phyloP scores from a whole-genome alignment of 2,113 vertebrate genomes.

The Stictonetta naevosa region DNA sequence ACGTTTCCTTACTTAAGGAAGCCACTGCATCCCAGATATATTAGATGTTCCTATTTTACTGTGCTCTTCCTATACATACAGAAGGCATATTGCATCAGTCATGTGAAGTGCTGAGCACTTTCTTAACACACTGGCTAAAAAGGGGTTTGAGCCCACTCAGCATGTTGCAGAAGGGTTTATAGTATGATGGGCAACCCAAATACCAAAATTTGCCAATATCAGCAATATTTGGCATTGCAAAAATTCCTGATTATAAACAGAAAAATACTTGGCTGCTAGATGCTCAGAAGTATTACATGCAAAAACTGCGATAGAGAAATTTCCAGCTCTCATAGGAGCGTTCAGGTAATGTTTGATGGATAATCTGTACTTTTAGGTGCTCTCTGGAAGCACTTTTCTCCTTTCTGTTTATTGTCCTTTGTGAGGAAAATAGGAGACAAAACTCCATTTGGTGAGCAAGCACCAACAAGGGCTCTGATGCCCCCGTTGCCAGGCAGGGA shows the following conservation, averaged over 20 bases:
- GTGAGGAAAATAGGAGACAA: not conserved
- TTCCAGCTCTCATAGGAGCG: not conserved
- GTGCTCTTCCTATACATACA: not conserved
- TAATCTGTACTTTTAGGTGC: not conserved
- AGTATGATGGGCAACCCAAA: not conserved
- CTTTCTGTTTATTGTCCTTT: not conserved
- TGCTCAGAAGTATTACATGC: not conserved
- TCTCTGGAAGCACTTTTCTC: not conserved
- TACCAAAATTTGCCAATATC: not conserved
- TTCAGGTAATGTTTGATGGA: not conserved
- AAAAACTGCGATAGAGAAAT: not conserved
- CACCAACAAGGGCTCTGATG: not conserved
- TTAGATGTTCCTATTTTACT: not conserved
- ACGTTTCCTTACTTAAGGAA: not conserved
- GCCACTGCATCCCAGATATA: not conserved
- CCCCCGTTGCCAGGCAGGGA: rapidly evolving
- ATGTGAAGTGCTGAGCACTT: not conserved
- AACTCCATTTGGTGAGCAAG: not conserved
- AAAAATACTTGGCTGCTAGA: not conserved
- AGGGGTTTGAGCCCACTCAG: not conserved
- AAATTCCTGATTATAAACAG: not conserved
- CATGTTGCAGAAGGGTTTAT: not conserved
- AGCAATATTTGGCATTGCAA: not conserved
- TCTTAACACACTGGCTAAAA: not conserved
- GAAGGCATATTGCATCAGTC: not conserved